Evolutionary conservation across 2,113 vertebrate genomes (phyloP).

Genomic region (Onychostruthus taczanowskii): DNA sequence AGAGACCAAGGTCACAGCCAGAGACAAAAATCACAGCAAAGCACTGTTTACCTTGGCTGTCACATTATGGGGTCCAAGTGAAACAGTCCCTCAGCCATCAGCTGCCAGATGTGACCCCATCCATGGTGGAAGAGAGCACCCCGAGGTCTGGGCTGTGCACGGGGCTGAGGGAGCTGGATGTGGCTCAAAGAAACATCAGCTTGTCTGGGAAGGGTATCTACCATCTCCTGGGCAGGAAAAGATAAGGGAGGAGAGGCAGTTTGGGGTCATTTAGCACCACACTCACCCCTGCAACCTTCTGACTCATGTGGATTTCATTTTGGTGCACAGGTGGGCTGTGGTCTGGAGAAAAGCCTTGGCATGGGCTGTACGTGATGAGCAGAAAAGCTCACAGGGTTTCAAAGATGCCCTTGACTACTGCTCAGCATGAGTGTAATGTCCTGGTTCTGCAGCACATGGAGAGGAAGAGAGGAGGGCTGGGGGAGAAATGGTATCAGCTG

Average conservation of each 20-base stretch:
- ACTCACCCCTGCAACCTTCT: background rate
- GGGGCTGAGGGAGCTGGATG: background rate
- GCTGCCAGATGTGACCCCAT: background rate
- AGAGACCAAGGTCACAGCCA: background rate
- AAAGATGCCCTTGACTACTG: background rate
- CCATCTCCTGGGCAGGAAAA: background rate
- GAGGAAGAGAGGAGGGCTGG: background rate
- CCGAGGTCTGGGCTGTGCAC: fast-evolving
- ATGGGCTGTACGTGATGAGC: fast-evolving
- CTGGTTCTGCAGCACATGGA: fast-evolving
- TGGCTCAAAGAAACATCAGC: background rate
- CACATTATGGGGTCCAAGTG: background rate
- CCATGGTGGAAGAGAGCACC: background rate
- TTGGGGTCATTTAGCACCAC: background rate
- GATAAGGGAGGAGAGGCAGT: background rate
- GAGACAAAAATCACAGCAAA: background rate
- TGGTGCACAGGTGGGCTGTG: background rate
- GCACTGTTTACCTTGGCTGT: background rate
- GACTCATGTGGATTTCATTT: background rate
- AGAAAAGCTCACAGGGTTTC: background rate
- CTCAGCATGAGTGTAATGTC: background rate
- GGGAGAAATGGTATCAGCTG: background rate
- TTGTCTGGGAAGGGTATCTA: background rate
- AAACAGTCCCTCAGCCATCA: background rate
- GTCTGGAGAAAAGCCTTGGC: background rate